Percentiles rank a stretch among this genome's conserved stretches.
phyloP scores from a whole-genome alignment of 23 tunicate genomes.

The Oikopleura albicans region DNA sequence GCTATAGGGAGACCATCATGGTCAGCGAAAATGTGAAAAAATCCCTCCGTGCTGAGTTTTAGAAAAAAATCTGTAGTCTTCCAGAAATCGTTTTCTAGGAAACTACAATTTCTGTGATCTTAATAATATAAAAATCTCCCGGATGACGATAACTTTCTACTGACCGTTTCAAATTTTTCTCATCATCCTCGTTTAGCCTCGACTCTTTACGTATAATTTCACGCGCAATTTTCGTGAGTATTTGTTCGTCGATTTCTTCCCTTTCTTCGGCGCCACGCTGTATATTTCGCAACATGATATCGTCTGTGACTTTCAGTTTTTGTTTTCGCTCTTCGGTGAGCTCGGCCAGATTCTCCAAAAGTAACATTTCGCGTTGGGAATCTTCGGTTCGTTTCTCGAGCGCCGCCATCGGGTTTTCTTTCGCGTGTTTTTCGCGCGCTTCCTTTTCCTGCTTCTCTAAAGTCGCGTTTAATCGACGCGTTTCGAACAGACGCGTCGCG shows the following conservation, averaged over 20 bases:
- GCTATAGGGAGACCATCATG: no score
- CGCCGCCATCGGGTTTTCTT: constrained; percentile 17
- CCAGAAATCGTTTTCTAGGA: no score
- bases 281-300: not conserved
- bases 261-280: not conserved
- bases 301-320: not conserved
- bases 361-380: constrained; percentile 83
- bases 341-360: constrained; percentile 77
- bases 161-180: no score
- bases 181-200: not conserved
- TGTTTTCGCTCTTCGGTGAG: constrained; percentile 27
- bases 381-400: constrained; percentile 19
- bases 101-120: no score
- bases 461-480: constrained; percentile 11
- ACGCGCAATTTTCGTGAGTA: not conserved
- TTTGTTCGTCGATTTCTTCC: not conserved
- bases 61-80: no score
- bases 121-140: no score
- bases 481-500: constrained; percentile 88
- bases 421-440: constrained; percentile 48
- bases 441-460: constrained; percentile 64
- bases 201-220: not conserved
- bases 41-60: no score
- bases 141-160: no score
- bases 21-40: no score